Percentiles rank a stretch among this genome's conserved stretches.
These are phyloP conservation scores for Tachuris rubrigastra DNA, from an alignment of 2,113 vertebrate species.

Conservation along the genomic window DNA sequence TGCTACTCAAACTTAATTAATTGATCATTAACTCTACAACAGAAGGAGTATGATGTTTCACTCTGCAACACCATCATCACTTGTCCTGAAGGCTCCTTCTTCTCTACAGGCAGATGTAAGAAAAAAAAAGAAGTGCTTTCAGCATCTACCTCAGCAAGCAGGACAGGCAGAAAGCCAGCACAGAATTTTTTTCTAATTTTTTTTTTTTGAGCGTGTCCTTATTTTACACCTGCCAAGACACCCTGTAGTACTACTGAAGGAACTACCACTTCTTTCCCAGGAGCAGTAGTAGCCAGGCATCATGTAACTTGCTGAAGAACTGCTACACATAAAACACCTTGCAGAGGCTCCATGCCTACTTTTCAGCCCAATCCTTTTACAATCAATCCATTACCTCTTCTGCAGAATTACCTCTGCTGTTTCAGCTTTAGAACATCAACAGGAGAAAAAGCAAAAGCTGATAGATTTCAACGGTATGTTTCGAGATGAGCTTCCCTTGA, in stretches of 20 bases:
- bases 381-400: neutral
- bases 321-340: neutral
- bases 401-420: neutral
- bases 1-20: neutral
- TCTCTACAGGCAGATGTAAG: neutral
- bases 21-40: neutral
- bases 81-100: neutral
- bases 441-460: neutral
- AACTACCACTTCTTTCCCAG: neutral
- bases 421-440: neutral
- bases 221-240: neutral
- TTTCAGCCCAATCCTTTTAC: neutral
- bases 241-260: neutral
- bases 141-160: neutral
- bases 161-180: neutral
- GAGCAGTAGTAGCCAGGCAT: neutral
- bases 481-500: neutral
- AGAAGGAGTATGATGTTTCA: neutral
- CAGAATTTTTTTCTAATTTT: accelerated
- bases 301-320: neutral
- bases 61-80: neutral
- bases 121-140: neutral
- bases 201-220: neutral
- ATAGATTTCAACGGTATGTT: neutral
- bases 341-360: neutral